Evolutionary conservation across 2,113 vertebrate species (phyloP), one percentile per base, ranked within the genome.

Genomic region (Mormoops blainvillei): DNA sequence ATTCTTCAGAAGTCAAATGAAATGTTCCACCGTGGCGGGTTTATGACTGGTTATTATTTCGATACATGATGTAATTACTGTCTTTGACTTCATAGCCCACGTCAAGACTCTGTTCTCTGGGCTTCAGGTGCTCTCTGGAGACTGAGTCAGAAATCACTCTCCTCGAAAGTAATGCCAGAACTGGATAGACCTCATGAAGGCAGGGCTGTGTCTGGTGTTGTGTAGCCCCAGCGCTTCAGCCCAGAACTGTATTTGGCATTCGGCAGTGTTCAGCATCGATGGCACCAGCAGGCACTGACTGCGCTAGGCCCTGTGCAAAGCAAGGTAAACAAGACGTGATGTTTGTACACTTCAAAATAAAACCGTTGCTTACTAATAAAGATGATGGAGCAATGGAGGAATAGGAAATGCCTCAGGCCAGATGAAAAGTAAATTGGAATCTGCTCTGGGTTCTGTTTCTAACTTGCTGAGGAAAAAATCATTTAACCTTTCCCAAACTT

Each of bases 391-490:
- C 26, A 80, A 2, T 5, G 11, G 56, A 65, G 45, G 63, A 71
- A 41, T 41, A 56, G 54, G 70, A 87, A 76, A 50, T n/a, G 16
- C 45, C 48, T 89, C 31, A 48, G 38, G 78, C 31, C 54, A 77
- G 45, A 54, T 26, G 38, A 82, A 43, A 85, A 88, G 65, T 82
- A 96, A 92, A 87, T 50, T 87, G 45, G 19, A 95, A 73, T 77
- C 28, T 92, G 19, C 22, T 92, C 50, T 89, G 88, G 65, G 15
- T 92, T 92, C 19, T 92, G 22, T 71, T 92, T 41, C 38, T 96
- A 52, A 96, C n/a, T 81, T 88, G 58, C 16, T 26, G 16, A 73
- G 65, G 48, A 89, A 93, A 93, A 97, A 91, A 88, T 87, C 58
- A 89, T 83, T 89, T 82, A 87, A 94, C 58, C 10, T 96, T 96